phyloP scores from a whole-genome alignment of 1,140 invertebrate species.

The Lepidurus arcticus region DNA sequence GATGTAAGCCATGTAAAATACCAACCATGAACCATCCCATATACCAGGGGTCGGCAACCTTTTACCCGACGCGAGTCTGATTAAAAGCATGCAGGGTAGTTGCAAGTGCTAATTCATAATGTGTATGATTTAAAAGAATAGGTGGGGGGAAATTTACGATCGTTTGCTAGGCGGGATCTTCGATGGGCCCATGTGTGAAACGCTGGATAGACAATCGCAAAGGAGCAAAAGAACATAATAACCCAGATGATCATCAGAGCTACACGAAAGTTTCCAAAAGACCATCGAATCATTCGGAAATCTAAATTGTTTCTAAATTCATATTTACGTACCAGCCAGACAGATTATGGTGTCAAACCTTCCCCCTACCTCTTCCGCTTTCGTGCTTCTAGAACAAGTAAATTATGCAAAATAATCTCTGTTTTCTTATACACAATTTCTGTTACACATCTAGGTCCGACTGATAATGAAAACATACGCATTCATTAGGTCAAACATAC shows the following conservation, averaged over 20 bases:
- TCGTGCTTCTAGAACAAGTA: constrained; percentile 58
- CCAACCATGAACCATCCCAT: constrained; percentile 43
- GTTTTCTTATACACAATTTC: neutral
- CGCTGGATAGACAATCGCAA: constrained; percentile 47
- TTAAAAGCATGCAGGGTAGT: no score
- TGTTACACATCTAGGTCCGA: constrained; percentile 55
- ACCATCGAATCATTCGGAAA: constrained; percentile 49
- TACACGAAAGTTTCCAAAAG: constrained; percentile 53
- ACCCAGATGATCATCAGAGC: constrained; percentile 55
- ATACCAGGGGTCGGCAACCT: no score
- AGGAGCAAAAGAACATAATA: constrained; percentile 49
- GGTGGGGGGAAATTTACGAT: neutral
- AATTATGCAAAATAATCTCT: neutral
- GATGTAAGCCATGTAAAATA: constrained; percentile 24
- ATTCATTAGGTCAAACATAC: constrained; percentile 63
- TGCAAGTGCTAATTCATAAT: neutral
- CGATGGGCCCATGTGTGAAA: constrained; percentile 47
- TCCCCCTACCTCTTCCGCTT: constrained; percentile 54
- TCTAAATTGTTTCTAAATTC: constrained; percentile 50
- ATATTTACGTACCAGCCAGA: constrained; percentile 51
- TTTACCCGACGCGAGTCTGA: no score
- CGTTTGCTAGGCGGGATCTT: neutral
- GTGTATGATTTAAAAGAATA: neutral
- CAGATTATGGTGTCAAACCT: constrained; percentile 50
- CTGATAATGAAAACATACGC: constrained; percentile 80